Evolutionary conservation across 1,140 invertebrate species (phyloP).

Genomic region (Tenebrio molitor): DNA sequence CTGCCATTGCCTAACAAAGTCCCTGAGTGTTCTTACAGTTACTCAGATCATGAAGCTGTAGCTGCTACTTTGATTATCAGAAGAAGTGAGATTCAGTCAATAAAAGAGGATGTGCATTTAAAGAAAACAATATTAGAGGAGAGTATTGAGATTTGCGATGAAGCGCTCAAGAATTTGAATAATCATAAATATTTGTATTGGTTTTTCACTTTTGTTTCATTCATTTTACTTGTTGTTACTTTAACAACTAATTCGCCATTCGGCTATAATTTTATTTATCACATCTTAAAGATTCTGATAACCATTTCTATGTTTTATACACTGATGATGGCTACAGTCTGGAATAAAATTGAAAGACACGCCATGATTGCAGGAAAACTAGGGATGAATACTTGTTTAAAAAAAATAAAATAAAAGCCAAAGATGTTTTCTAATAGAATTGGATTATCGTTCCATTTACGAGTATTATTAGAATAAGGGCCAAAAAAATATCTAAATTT

Average conservation of each 20-base stretch:
- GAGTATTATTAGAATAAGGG: constrained; percentile 2
- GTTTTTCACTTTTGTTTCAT: constrained; percentile 68
- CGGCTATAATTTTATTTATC: constrained; percentile 66
- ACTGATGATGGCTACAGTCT: constrained; percentile 82
- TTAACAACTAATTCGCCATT: constrained; percentile 65
- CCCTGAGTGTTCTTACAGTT: constrained; percentile 80
- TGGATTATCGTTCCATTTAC: not conserved
- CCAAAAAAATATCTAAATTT: constrained; percentile 31
- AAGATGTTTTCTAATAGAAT: constrained; percentile 2
- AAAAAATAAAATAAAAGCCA: constrained; percentile 44
- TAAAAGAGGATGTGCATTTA: constrained; percentile 39
- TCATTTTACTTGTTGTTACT: constrained; percentile 64
- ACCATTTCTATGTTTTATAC: constrained; percentile 77
- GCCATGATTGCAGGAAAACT: constrained; percentile 78
- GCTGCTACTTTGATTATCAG: constrained; percentile 71
- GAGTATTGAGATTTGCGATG: constrained; percentile 73
- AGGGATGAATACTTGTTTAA: constrained; percentile 70
- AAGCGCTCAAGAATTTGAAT: constrained; percentile 70
- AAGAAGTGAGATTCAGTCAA: constrained; percentile 47
- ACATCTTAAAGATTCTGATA: constrained; percentile 73
- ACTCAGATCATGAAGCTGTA: constrained; percentile 95
- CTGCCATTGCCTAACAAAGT: constrained; percentile 82
- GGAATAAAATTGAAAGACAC: constrained; percentile 84
- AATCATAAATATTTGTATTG: constrained; percentile 75
- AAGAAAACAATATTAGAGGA: constrained; percentile 71